These are phyloP conservation scores for Meliscaeva auricollis DNA, from an alignment of 2,888 invertebrate genomes.

Conservation along the genomic window DNA sequence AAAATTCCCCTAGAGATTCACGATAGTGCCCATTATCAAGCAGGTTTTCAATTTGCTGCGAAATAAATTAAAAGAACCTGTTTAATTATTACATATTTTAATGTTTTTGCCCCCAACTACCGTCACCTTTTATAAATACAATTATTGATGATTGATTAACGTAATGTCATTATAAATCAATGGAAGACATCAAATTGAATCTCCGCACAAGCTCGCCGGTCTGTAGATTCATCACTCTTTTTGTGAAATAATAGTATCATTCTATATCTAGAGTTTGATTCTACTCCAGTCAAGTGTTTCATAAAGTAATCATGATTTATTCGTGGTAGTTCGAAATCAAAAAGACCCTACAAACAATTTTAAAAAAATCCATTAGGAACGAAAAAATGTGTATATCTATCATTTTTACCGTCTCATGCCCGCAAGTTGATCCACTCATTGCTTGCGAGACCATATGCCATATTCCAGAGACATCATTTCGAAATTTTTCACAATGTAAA, in stretches of 20 bases:
- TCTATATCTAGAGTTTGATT: constrained; percentile 52
- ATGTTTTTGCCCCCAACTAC: background rate
- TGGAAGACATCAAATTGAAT: constrained; percentile 64
- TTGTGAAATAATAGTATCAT: constrained; percentile 65
- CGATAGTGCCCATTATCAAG: too few species aligned
- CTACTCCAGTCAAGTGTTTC: constrained; percentile 57
- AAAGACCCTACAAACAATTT: constrained; percentile 48
- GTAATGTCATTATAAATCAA: background rate
- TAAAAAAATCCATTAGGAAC: too few species aligned
- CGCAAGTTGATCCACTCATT: constrained; percentile 77
- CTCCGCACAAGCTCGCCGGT: constrained; percentile 54
- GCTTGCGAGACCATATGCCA: constrained; percentile 75
- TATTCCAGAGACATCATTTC: constrained; percentile 68
- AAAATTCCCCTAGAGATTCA: too few species aligned
- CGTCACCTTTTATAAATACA: background rate
- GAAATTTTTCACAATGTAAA: constrained; percentile 72
- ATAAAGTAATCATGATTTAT: constrained; percentile 59
- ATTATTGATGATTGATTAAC: background rate
- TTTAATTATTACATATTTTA: constrained; percentile 4
- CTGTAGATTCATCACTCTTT: constrained; percentile 45
- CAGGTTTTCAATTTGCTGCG: too few species aligned
- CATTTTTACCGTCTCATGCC: constrained; percentile 76
- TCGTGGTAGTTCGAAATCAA: constrained; percentile 58
- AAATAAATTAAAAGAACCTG: background rate
- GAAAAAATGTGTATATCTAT: too few species aligned